Evolutionary conservation across 1,140 invertebrate genomes (phyloP).

Genomic region (Caenorhabditis briggsae): DNA sequence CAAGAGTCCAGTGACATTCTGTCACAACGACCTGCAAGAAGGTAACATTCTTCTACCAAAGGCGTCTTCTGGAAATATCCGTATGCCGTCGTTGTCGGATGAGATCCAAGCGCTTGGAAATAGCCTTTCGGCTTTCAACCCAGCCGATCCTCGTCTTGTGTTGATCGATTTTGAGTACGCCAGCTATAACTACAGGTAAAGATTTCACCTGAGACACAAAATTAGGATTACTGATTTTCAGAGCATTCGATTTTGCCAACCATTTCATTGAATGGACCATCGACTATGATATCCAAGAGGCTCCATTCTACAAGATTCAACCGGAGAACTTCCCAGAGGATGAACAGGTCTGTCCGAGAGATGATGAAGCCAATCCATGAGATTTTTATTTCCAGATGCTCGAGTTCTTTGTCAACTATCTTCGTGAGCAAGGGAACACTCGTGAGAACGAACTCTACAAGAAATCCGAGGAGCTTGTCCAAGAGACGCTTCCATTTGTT

Average conservation of each 20-base stretch:
- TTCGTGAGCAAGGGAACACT: conserved; percentile 67
- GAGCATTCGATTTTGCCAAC: conserved; percentile 77
- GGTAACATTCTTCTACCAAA: conserved; percentile 81
- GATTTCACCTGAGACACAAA: neutral
- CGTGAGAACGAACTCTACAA: conserved; percentile 60
- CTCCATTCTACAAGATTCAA: conserved; percentile 74
- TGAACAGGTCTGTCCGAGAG: conserved; percentile 64
- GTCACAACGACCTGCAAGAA: conserved; percentile 97
- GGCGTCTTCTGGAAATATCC: conserved; percentile 76
- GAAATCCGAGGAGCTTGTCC: conserved; percentile 69
- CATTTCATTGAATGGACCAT: conserved; percentile 77
- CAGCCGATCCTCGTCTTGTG: conserved; percentile 74
- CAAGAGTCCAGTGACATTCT: conserved; percentile 87
- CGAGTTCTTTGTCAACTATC: conserved; percentile 76
- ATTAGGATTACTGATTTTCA: conserved; percentile 58
- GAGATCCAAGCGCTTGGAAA: conserved; percentile 59
- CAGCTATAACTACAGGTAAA: conserved; percentile 76
- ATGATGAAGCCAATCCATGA: neutral
- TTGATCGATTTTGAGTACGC: conserved; percentile 77
- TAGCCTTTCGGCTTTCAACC: conserved; percentile 75
- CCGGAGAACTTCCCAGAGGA: conserved; percentile 73
- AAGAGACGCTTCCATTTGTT: conserved; percentile 76
- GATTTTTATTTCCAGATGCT: conserved; percentile 65
- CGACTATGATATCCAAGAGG: conserved; percentile 75
- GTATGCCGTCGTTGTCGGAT: conserved; percentile 74